Evolutionary conservation across 2,113 vertebrate genomes (phyloP).

Genomic region (Polypterus bichir): DNA sequence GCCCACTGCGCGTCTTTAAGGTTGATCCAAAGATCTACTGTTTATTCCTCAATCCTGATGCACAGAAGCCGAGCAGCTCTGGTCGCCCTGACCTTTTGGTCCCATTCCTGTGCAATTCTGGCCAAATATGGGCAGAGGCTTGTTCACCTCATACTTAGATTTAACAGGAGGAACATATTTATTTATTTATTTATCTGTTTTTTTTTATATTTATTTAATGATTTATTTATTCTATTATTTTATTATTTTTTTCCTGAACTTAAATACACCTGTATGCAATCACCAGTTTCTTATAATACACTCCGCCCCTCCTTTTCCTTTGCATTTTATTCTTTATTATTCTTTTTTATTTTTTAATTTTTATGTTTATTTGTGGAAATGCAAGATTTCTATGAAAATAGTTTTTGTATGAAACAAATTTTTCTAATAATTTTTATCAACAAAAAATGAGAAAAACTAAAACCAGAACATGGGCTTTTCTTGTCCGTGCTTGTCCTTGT

Average conservation of each 20-base stretch:
- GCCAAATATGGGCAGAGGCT: constrained; percentile 29
- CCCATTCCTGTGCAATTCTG: constrained; percentile 41
- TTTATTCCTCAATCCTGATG: constrained; percentile 31
- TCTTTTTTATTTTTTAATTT: constrained; percentile 53
- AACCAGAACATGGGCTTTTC: constrained; percentile 38
- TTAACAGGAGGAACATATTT: constrained; percentile 41
- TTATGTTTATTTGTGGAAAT: constrained; percentile 94
- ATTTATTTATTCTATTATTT: constrained; percentile 47
- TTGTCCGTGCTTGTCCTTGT: constrained; percentile 34
- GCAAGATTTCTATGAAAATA: constrained; percentile 96
- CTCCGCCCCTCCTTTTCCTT: constrained; percentile 14
- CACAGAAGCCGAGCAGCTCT: constrained; percentile 10
- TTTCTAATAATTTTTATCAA: constrained; percentile 99
- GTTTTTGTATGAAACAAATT: constrained; percentile 91
- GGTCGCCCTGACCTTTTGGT: constrained; percentile 26
- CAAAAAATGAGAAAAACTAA: constrained; percentile 38
- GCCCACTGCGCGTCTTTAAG: constrained; percentile 22
- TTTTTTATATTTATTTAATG: constrained; percentile 34
- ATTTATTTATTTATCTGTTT: background rate
- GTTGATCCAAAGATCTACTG: constrained; percentile 32
- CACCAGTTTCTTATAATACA: constrained; percentile 21
- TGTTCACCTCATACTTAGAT: constrained; percentile 39
- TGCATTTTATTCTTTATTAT: constrained; percentile 28
- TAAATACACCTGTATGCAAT: constrained; percentile 40
- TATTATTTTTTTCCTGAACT: constrained; percentile 46